These are phyloP conservation scores for Nomada flava DNA, from an alignment of 2,888 invertebrate genomes.

Conservation along the genomic window DNA sequence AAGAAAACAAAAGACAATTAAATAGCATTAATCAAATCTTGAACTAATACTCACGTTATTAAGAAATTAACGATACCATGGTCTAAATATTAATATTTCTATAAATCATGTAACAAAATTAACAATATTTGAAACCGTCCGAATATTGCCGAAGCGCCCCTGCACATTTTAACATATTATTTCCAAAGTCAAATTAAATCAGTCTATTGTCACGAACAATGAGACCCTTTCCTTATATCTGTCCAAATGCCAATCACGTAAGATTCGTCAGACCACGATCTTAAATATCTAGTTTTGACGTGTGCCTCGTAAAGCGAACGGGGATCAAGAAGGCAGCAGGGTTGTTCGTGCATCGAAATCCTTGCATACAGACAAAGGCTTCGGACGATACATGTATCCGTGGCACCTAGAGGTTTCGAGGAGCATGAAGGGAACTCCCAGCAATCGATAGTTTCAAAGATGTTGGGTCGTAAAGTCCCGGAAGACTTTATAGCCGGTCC, in stretches of 20 bases:
- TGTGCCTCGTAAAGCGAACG: conserved; percentile 20
- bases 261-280: neutral
- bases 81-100: too few species aligned
- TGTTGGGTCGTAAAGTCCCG: conserved; percentile 60
- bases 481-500: conserved; percentile 62
- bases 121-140: too few species aligned
- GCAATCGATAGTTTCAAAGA: conserved; percentile 68
- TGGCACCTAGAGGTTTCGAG: conserved; percentile 28
- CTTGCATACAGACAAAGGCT: conserved; percentile 21
- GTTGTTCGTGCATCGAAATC: conserved; percentile 29
- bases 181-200: too few species aligned
- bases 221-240: neutral
- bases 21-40: too few species aligned
- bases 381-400: conserved; percentile 16
- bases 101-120: too few species aligned
- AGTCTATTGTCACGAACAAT: neutral
- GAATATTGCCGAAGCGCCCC: too few species aligned
- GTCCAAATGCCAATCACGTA: neutral
- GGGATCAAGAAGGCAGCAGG: neutral
- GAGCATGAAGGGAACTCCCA: conserved; percentile 32
- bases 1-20: too few species aligned
- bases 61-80: too few species aligned
- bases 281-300: neutral
- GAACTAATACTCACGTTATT: too few species aligned
- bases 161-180: too few species aligned